phyloP scores from a whole-genome alignment of 2,113 vertebrate genomes.

The Channa maculata region DNA sequence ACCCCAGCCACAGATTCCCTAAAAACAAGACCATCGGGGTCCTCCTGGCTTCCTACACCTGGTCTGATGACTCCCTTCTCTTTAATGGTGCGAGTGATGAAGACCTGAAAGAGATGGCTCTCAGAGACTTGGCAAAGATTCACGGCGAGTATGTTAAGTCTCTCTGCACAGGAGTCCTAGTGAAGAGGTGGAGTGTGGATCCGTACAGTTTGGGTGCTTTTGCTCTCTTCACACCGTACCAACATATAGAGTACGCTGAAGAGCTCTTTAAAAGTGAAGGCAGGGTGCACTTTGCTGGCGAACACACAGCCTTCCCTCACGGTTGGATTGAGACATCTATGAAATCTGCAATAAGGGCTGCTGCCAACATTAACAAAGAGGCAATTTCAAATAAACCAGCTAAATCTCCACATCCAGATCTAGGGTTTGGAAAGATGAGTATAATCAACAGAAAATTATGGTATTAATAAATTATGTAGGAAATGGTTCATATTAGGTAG shows the following conservation, averaged over 20 bases:
- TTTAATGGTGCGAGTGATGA: conserved; percentile 67
- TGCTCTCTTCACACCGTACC: conserved; percentile 83
- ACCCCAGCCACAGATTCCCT: conserved; percentile 83
- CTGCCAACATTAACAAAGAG: conserved; percentile 74
- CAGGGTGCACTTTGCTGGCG: conserved; percentile 83
- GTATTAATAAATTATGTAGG: no score
- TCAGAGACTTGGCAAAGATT: conserved; percentile 78
- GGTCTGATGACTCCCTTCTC: conserved; percentile 75
- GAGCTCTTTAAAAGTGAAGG: conserved; percentile 75
- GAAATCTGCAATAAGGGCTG: conserved; percentile 82
- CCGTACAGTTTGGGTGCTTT: conserved; percentile 77
- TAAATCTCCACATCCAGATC: not conserved
- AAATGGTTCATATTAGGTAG: no score
- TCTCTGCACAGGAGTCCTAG: conserved; percentile 53
- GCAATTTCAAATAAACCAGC: no score
- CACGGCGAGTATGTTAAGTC: conserved; percentile 64
- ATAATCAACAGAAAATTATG: no score
- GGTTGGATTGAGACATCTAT: conserved; percentile 86
- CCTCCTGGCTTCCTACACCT: conserved; percentile 86
- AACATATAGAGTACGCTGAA: conserved; percentile 65
- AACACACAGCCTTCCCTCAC: conserved; percentile 82
- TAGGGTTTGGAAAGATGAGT: not conserved
- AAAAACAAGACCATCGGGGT: conserved; percentile 32
- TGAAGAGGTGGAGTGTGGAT: conserved; percentile 85
- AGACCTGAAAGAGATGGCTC: conserved; percentile 62